phyloP scores from a whole-genome alignment of 2,888 invertebrate genomes.

The Sisyra nigra region DNA sequence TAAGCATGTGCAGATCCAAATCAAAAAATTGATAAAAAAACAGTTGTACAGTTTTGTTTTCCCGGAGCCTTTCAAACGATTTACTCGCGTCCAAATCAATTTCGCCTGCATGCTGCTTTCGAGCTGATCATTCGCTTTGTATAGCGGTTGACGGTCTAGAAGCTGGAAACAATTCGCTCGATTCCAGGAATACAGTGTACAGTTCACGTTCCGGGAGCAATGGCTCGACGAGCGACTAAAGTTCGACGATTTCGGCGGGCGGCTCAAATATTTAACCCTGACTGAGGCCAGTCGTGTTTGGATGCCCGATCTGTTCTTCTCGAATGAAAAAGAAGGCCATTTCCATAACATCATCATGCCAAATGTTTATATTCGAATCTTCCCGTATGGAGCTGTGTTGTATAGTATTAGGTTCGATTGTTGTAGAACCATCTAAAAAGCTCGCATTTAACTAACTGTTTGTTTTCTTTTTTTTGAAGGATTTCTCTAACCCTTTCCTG shows the following conservation, averaged over 20 bases:
- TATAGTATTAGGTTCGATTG: conserved; percentile 72
- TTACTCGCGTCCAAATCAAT: too few species aligned
- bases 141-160: too few species aligned
- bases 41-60: too few species aligned
- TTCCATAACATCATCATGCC: conserved; percentile 97
- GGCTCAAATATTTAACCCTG: conserved; percentile 78
- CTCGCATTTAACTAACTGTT: neutral
- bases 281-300: conserved; percentile 91
- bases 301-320: conserved; percentile 98
- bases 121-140: too few species aligned
- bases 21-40: too few species aligned
- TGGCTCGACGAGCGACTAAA: conserved; percentile 88
- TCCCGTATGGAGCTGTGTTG: conserved; percentile 85
- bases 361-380: conserved; percentile 92
- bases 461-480: conserved; percentile 34
- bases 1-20: too few species aligned
- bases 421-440: neutral
- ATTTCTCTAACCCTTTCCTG: conserved; percentile 91
- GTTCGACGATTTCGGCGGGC: conserved; percentile 77
- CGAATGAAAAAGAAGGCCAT: conserved; percentile 95
- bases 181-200: conserved; percentile 92
- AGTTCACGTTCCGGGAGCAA: conserved; percentile 92
- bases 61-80: too few species aligned
- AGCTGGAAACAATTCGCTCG: conserved; percentile 15
- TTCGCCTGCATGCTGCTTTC: too few species aligned